A percentile compares a stretch with the other conserved stretches of the same genome.
phyloP scores from a whole-genome alignment of 2,113 vertebrate species.

The Sterrhoptilus dennistouni region DNA sequence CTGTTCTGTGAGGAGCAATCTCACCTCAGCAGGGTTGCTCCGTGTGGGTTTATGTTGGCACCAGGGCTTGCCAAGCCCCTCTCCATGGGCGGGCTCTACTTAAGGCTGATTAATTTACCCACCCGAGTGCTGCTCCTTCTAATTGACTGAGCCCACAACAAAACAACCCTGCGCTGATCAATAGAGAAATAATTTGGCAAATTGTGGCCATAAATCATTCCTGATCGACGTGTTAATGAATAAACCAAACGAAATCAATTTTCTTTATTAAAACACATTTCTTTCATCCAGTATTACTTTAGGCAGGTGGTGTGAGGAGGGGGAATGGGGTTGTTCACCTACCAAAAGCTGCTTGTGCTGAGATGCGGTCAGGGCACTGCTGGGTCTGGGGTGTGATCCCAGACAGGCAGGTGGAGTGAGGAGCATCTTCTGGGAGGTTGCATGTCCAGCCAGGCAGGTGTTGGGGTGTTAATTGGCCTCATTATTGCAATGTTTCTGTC shows the following conservation, averaged over 20 bases:
- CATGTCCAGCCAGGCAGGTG: background rate
- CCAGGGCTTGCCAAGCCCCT: background rate
- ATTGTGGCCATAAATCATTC: constrained; percentile 77
- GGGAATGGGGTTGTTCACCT: background rate
- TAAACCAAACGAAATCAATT: constrained; percentile 72
- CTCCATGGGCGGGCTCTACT: background rate
- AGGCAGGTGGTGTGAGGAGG: background rate
- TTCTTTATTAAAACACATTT: constrained; percentile 75
- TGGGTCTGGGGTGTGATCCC: background rate
- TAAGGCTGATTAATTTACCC: constrained; percentile 60
- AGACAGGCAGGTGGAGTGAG: background rate
- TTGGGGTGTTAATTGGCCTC: background rate
- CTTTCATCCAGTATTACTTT: constrained; percentile 57
- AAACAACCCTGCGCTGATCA: constrained; percentile 71
- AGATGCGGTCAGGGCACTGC: background rate
- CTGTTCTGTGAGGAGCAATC: background rate
- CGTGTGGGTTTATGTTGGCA: background rate
- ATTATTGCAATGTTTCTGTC: background rate
- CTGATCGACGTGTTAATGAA: constrained; percentile 67
- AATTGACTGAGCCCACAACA: constrained; percentile 69
- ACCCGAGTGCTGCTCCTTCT: constrained; percentile 48
- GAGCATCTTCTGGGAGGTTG: background rate
- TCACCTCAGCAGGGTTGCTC: accelerated
- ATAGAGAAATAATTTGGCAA: constrained; percentile 81
- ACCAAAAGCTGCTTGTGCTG: accelerated